Percentiles rank a stretch among this genome's conserved stretches.
Evolutionary conservation across 2,888 invertebrate genomes (phyloP).

Genomic region (Metacarcinus magister): DNA sequence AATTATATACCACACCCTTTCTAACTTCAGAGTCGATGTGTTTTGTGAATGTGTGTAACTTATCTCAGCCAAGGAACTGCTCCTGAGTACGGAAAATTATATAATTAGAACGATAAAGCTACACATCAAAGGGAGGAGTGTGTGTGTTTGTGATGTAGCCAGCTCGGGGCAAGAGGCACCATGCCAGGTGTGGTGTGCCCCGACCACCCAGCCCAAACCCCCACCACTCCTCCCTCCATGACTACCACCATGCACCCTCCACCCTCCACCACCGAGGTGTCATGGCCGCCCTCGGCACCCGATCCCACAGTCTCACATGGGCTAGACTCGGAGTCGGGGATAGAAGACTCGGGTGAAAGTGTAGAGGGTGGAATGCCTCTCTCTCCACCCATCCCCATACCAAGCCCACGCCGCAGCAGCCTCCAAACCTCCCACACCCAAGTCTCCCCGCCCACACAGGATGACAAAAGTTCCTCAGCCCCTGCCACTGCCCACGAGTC

Average conservation of each 20-base stretch:
- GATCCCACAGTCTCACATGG: conserved; percentile 46
- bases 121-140: background rate
- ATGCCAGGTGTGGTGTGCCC: conserved; percentile 76
- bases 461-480: conserved; percentile 64
- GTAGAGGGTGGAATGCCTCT: conserved; percentile 72
- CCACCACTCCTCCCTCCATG: conserved; percentile 20
- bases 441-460: conserved; percentile 18
- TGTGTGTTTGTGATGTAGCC: conserved; percentile 18
- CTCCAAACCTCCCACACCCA: conserved; percentile 56
- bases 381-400: conserved; percentile 76
- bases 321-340: conserved; percentile 75
- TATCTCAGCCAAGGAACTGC: background rate
- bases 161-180: conserved; percentile 49
- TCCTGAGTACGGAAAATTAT: background rate
- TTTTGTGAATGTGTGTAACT: background rate
- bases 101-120: background rate
- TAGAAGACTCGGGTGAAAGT: conserved; percentile 74
- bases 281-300: conserved; percentile 54
- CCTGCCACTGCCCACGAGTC: conserved; percentile 63
- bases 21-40: background rate
- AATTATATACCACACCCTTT: background rate
- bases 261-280: conserved; percentile 35
- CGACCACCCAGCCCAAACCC: conserved; percentile 32
- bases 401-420: conserved; percentile 69
- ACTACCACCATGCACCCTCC: conserved; percentile 49